These are phyloP conservation scores for Otocyon megalotis DNA, from an alignment of 2,113 vertebrate species.

Conservation along the genomic window DNA sequence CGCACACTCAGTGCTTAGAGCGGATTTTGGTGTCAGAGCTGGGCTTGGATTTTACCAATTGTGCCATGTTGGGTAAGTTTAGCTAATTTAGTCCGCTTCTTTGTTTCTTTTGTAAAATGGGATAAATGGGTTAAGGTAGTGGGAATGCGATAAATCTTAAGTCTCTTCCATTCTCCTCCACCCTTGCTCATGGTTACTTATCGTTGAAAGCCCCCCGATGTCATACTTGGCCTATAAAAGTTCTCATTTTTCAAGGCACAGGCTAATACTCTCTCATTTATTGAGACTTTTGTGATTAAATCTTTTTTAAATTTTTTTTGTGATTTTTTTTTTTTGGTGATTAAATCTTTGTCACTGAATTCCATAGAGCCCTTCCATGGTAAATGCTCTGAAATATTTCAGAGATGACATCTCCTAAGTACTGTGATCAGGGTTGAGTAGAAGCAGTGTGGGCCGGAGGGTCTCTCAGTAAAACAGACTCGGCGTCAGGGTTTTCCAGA, in stretches of 20 bases:
- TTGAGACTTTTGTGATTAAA: constrained; percentile 16
- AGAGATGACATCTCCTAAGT: background rate
- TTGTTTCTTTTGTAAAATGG: constrained; percentile 37
- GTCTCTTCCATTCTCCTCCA: background rate
- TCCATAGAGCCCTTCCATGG: background rate
- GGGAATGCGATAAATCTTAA: background rate
- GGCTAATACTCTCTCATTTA: background rate
- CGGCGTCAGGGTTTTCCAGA: background rate
- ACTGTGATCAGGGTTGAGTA: background rate
- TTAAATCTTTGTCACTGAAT: background rate
- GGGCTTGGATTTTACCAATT: background rate
- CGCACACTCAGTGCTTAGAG: background rate
- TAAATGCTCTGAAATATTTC: background rate
- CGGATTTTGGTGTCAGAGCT: background rate
- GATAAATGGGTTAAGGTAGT: background rate
- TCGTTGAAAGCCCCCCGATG: background rate
- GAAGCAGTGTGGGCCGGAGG: background rate
- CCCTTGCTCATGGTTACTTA: background rate
- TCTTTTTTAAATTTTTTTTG: background rate
- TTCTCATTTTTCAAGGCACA: background rate
- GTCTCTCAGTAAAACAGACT: background rate
- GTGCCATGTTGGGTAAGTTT: background rate
- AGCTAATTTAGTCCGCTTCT: background rate
- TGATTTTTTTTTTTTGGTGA: too few species aligned
- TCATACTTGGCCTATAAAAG: background rate